A percentile compares a stretch with the other conserved stretches of the same genome.
Evolutionary conservation across 2,888 invertebrate species (phyloP).

Genomic region (Hyposoter didymator): DNA sequence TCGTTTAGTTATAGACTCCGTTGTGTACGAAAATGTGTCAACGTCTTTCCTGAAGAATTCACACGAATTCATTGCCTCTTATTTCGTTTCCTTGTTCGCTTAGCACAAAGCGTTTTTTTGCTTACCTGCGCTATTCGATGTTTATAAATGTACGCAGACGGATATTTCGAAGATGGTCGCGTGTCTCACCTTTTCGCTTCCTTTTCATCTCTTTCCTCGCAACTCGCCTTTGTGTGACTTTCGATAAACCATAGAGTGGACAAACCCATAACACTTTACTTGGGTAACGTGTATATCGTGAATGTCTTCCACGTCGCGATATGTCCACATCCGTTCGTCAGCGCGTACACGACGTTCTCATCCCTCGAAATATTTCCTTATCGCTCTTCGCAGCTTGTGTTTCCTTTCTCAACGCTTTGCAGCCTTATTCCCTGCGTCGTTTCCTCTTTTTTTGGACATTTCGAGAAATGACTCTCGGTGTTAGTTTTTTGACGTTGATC

Average conservation of each 20-base stretch:
- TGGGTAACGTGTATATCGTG: slow-evolving; percentile 12
- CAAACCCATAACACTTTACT: slow-evolving; percentile 43
- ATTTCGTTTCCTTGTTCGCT: slow-evolving; percentile 51
- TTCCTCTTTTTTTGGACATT: background rate
- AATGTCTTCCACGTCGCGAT: slow-evolving; percentile 67
- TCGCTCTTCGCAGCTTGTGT: background rate
- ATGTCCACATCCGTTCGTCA: slow-evolving; percentile 71
- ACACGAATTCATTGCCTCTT: slow-evolving; percentile 55
- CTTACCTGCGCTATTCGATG: slow-evolving; percentile 14
- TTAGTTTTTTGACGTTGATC: background rate
- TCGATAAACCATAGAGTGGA: slow-evolving; percentile 66
- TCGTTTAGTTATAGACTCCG: background rate
- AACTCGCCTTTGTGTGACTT: slow-evolving; percentile 70
- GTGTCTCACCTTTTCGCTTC: slow-evolving; percentile 56
- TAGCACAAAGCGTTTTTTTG: slow-evolving; percentile 48
- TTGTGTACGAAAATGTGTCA: background rate
- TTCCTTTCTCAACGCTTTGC: background rate
- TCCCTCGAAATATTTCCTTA: slow-evolving; percentile 37
- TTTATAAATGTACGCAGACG: slow-evolving; percentile 2
- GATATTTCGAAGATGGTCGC: slow-evolving; percentile 63
- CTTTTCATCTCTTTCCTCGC: slow-evolving; percentile 15
- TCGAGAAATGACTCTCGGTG: background rate
- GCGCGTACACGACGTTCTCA: slow-evolving; percentile 48
- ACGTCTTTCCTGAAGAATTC: slow-evolving; percentile 43
- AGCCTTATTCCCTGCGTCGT: background rate